Evolutionary conservation across 2,113 vertebrate species (phyloP).

Genomic region (Scolopax mira): DNA sequence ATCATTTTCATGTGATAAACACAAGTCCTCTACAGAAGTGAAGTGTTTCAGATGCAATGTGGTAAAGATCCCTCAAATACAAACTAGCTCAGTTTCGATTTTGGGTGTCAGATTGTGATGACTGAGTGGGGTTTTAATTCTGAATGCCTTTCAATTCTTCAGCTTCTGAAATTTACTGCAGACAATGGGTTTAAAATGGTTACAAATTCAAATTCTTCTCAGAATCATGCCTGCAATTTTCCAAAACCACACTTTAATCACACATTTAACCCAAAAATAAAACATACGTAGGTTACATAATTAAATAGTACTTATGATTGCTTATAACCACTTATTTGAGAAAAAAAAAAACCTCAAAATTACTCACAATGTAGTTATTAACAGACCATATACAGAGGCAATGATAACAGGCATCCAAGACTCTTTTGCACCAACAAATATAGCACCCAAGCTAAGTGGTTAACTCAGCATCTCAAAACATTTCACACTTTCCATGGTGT

Average conservation of each 20-base stretch:
- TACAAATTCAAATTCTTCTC: background rate
- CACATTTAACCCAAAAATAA: background rate
- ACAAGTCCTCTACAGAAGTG: background rate
- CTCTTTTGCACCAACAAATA: background rate
- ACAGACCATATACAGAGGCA: background rate
- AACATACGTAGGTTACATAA: background rate
- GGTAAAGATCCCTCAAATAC: background rate
- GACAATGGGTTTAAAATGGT: background rate
- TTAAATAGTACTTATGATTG: background rate
- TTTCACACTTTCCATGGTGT: background rate
- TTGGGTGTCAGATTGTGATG: background rate
- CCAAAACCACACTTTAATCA: background rate
- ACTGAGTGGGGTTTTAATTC: background rate
- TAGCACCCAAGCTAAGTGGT: background rate
- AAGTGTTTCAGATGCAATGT: background rate
- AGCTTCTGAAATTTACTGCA: background rate
- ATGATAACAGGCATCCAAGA: background rate
- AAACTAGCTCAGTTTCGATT: background rate
- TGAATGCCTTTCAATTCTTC: background rate
- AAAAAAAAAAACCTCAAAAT: background rate
- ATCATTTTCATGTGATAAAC: slow-evolving; percentile 13
- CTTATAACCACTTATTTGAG: background rate
- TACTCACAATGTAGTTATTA: background rate
- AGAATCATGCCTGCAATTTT: background rate
- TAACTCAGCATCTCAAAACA: background rate